Evolutionary conservation across 2,888 invertebrate genomes (phyloP).

Genomic region (Gymnocheta viridis): DNA sequence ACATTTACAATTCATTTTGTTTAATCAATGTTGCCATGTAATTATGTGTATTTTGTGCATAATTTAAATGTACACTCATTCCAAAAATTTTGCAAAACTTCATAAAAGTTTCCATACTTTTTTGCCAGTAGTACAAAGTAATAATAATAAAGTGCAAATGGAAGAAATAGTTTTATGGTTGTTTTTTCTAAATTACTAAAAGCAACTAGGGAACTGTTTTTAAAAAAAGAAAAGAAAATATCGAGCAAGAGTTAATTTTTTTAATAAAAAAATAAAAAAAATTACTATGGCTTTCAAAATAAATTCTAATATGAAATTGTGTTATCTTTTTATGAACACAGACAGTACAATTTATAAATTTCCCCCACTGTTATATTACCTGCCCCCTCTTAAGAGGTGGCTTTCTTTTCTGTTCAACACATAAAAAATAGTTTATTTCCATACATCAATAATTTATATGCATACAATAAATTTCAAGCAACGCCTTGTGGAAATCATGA

Average conservation of each 20-base stretch:
- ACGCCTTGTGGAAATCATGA: neutral
- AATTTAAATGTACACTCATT: constrained; percentile 21
- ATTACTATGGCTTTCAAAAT: too few species aligned
- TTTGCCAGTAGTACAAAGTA: constrained; percentile 2
- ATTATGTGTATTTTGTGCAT: constrained; percentile 52
- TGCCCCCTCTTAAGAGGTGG: neutral
- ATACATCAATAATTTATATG: neutral
- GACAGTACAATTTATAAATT: too few species aligned
- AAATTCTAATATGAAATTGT: too few species aligned
- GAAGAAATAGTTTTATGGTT: too few species aligned
- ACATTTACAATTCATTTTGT: constrained; percentile 72
- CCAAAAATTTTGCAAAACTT: neutral
- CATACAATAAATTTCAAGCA: neutral
- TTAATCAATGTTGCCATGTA: constrained; percentile 80
- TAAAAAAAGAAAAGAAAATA: too few species aligned
- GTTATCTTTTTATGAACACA: too few species aligned
- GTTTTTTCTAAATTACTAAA: too few species aligned
- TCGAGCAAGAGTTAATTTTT: too few species aligned
- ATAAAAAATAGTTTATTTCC: neutral
- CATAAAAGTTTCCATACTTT: neutral
- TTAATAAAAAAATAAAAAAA: too few species aligned
- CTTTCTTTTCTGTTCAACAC: neutral
- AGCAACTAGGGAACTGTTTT: too few species aligned
- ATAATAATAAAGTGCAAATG: too few species aligned
- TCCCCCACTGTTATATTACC: neutral